These are phyloP conservation scores for Catocala sponsa DNA, from an alignment of 2,888 invertebrate species.

Conservation along the genomic window DNA sequence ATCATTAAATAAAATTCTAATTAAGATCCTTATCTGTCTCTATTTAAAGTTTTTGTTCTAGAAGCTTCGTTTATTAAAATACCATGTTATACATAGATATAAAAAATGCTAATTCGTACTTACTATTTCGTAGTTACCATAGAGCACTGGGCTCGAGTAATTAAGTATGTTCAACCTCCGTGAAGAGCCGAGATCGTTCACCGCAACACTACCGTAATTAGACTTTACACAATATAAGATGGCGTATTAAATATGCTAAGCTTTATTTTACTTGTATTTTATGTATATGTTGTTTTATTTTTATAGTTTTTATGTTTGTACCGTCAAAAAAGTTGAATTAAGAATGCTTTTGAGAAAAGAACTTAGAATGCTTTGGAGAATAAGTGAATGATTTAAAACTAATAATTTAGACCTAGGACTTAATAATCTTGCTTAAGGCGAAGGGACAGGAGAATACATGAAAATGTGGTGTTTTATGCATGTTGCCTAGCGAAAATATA, in stretches of 20 bases:
- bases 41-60: conserved; percentile 8
- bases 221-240: conserved; percentile 34
- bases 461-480: too few species aligned
- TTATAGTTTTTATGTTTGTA: neutral
- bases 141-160: conserved; percentile 71
- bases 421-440: too few species aligned
- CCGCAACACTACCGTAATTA: conserved; percentile 53
- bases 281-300: conserved; percentile 3
- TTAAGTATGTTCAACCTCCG: conserved; percentile 73
- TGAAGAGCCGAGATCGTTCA: conserved; percentile 66
- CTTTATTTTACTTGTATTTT: conserved; percentile 13
- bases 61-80: conserved; percentile 44
- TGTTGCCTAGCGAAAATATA: too few species aligned
- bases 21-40: conserved; percentile 23
- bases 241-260: conserved; percentile 4
- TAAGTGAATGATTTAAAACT: too few species aligned
- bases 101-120: conserved; percentile 55
- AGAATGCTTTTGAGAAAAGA: too few species aligned
- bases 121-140: conserved; percentile 60
- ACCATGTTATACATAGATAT: conserved; percentile 35
- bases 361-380: too few species aligned
- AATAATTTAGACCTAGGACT: too few species aligned
- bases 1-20: conserved; percentile 15
- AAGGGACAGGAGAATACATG: too few species aligned
- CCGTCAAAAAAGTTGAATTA: too few species aligned